Conservation (phyloP, 2,113 vertebrate species). For the Pelobates fuscus region DNA sequence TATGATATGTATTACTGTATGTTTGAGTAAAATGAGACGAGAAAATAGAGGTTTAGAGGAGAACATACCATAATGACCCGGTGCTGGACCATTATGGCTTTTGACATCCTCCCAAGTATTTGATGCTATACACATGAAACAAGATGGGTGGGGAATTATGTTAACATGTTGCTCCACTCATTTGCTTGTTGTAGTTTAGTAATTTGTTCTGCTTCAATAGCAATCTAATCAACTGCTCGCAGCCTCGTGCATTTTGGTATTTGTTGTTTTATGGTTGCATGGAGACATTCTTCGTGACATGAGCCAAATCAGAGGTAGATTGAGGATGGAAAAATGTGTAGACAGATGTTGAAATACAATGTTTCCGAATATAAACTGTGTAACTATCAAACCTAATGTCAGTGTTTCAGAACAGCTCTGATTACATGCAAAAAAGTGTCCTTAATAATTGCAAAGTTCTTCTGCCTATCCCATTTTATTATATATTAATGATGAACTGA, state of each 20-base stretch:
- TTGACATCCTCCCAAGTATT: neutral
- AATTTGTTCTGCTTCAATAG: slow-evolving; percentile 67
- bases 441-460: too few species aligned
- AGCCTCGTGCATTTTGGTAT: too few species aligned
- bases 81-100: neutral
- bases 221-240: slow-evolving; percentile 55
- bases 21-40: neutral
- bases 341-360: neutral
- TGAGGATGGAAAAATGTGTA: neutral
- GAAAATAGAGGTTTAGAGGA: neutral
- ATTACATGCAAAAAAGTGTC: too few species aligned
- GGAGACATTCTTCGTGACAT: neutral
- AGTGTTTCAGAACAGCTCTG: too few species aligned
- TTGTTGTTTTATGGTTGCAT: neutral
- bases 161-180: slow-evolving; percentile 62
- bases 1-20: neutral
- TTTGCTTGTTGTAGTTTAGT: slow-evolving; percentile 66
- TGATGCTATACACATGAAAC: slow-evolving; percentile 67
- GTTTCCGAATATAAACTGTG: too few species aligned
- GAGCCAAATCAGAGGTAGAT: neutral
- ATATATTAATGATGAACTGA: too few species aligned
- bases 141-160: slow-evolving; percentile 69
- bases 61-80: neutral
- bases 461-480: too few species aligned
- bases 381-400: too few species aligned